These are phyloP conservation scores for Silvanus unidentatus DNA, from an alignment of 2,888 invertebrate genomes.

Conservation along the genomic window DNA sequence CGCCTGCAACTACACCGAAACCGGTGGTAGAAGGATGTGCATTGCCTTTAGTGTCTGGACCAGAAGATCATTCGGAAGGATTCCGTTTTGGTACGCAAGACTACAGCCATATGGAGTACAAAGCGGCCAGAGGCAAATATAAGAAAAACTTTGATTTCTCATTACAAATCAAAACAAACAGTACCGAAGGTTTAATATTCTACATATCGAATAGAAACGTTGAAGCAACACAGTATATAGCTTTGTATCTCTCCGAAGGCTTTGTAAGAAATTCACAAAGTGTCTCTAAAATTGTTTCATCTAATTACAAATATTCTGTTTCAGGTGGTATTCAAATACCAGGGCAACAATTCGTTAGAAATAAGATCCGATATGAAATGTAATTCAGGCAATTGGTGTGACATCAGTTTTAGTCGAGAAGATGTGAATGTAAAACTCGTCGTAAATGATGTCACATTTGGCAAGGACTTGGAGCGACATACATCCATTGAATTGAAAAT, in stretches of 20 bases:
- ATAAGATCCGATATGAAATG: too few relatives aligned
- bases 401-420: too few relatives aligned
- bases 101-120: conserved; percentile 69
- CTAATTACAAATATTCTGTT: too few relatives aligned
- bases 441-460: too few relatives aligned
- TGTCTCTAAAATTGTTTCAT: too few relatives aligned
- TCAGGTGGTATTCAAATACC: too few relatives aligned
- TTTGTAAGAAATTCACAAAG: conserved; percentile 48
- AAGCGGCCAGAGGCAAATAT: conserved; percentile 51
- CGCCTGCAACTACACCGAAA: conserved; percentile 26
- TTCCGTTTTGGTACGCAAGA: conserved; percentile 46
- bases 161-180: conserved; percentile 71
- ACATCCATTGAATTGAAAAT: too few relatives aligned
- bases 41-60: conserved; percentile 51
- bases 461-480: too few relatives aligned
- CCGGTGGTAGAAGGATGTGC: conserved; percentile 47
- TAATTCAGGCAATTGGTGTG: too few relatives aligned
- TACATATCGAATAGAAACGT: conserved; percentile 58
- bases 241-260: conserved; percentile 70
- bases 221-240: conserved; percentile 55
- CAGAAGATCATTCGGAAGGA: conserved; percentile 40
- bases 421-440: too few relatives aligned
- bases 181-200: conserved; percentile 74
- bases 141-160: conserved; percentile 67
- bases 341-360: too few relatives aligned